Conservation (phyloP, 1,140 invertebrate species). For the Macrobrachium rosenbergii region DNA sequence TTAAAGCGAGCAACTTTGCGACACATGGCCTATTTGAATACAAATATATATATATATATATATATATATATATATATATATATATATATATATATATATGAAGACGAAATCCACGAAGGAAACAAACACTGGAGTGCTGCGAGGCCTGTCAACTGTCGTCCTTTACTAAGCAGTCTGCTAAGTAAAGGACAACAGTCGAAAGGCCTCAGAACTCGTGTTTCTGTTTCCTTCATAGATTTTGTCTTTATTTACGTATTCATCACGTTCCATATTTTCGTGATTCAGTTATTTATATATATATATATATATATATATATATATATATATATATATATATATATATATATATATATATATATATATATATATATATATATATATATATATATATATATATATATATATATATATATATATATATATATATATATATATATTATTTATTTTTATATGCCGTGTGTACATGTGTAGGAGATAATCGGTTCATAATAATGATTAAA, state of each 20-base stretch:
- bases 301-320: background rate
- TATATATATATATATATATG: constrained; percentile 15
- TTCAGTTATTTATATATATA: constrained; percentile 1
- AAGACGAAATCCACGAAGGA: too few species aligned
- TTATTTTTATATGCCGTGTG: background rate
- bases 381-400: constrained; percentile 14
- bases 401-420: constrained; percentile 22
- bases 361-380: constrained; percentile 10
- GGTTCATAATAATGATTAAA: too few species aligned
- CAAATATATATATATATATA: constrained; percentile 28
- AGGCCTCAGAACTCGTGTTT: too few species aligned
- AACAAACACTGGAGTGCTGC: too few species aligned
- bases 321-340: constrained; percentile 13
- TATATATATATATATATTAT: constrained; percentile 22
- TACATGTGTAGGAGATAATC: too few species aligned
- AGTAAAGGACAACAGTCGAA: too few species aligned
- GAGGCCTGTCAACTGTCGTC: too few species aligned
- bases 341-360: background rate
- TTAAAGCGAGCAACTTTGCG: too few species aligned
- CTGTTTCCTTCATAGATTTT: too few species aligned
- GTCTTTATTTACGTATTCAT: too few species aligned
- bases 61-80: constrained; percentile 29
- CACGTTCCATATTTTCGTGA: too few species aligned
- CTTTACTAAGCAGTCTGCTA: too few species aligned
- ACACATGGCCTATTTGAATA: background rate